These are phyloP conservation scores for Thryonomys swinderianus DNA, from an alignment of 2,113 vertebrate species.

Conservation along the genomic window DNA sequence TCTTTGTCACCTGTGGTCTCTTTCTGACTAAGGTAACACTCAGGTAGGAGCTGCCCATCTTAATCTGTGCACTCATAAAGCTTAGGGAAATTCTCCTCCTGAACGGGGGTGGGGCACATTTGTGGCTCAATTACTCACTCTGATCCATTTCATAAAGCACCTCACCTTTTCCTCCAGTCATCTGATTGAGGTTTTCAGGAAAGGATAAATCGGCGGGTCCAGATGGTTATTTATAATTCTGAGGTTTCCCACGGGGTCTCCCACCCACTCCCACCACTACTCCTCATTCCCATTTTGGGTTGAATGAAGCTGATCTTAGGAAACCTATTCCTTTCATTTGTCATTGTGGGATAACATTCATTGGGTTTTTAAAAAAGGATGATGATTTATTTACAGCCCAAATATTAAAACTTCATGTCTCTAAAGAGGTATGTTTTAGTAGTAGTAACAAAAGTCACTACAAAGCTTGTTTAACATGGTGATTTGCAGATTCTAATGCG, in stretches of 20 bases:
- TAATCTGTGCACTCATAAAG: slow-evolving; percentile 27
- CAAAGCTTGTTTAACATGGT: background rate
- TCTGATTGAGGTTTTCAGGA: slow-evolving; percentile 52
- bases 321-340: background rate
- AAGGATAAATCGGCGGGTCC: slow-evolving; percentile 33
- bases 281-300: background rate
- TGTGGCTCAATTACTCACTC: slow-evolving; percentile 38
- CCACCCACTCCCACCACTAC: background rate
- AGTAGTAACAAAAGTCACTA: background rate
- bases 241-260: background rate
- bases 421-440: background rate
- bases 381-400: background rate
- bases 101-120: slow-evolving; percentile 46
- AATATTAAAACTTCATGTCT: background rate
- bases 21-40: background rate
- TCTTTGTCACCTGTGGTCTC: background rate
- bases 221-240: slow-evolving; percentile 1
- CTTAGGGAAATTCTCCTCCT: slow-evolving; percentile 41
- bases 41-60: background rate
- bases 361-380: background rate
- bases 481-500: background rate
- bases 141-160: slow-evolving; percentile 58
- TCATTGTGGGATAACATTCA: slow-evolving; percentile 18
- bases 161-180: slow-evolving; percentile 65
- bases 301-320: background rate